Base-by-base conservation (phyloP, 2,888 invertebrate genomes). In the Cheilosia scutellata region DNA sequence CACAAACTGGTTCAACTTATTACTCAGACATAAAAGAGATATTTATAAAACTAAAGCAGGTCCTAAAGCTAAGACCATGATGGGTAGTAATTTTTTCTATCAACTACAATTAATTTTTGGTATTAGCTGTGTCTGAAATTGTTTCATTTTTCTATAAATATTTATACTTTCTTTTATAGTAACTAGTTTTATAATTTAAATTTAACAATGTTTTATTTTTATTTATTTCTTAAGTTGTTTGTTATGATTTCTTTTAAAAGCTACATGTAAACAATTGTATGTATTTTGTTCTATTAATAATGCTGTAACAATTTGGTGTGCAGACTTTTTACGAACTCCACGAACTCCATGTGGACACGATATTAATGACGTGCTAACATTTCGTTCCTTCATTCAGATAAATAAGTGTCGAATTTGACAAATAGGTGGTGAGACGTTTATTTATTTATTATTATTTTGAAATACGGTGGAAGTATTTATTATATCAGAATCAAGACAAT, bases 21-120 rank as follows among this genome's bases (percentile, higher is more conserved):
- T 74, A 27, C 60, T 70, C 76, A 84, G 68, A 58, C 60, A 80
- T 66, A 60, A 78, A 83, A 82, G 63, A 58, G 42, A 60, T 62
- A 51, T 68, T 29, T 47, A 53, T 51, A 58, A 71, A 65, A 65
- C 76, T 75, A 80, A 87, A 77, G 76, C 71, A 82, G 87, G 80
- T 71, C 87, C 75, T 82, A 68, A 63, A 78, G 53, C 57, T 31
- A 68, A 49, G 44, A 79, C 53, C 66, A 40, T 82, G 62, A 40
- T 82, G 62, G 66, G 75, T 68, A 60, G 31, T 71, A 31, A 40
- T 55, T 44, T 72, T 31, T 80, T 66, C 68, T 83, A 71, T 70
- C 55, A 71, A 87, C 88, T 89, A 88, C 57, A 78, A 87, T 82
- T 89, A 88, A 88, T 88, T 88, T 89, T 89, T 89, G 89, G 89